Evolutionary conservation across 2,113 vertebrate genomes (phyloP), one percentile per base, ranked within the genome.

Genomic region (Onychorhynchus coronatus): DNA sequence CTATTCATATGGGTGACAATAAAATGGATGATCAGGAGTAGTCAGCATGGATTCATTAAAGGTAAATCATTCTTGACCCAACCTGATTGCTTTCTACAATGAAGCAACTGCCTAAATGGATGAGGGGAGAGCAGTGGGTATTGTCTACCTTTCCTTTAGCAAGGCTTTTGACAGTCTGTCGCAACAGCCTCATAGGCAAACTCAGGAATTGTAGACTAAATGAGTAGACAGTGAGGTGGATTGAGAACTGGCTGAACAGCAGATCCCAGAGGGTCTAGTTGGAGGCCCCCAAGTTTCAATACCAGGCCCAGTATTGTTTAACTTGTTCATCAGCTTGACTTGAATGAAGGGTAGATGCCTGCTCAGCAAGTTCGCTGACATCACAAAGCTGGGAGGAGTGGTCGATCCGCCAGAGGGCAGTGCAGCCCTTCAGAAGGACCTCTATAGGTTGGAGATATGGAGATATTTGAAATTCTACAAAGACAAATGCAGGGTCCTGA

Each of bases 111-210:
- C 24, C 24, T 82, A n/a, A 6, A 39, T 53, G 30, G 5, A 61
- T 41, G 74, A 82, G 16, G 20, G 15, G 15, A 81, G 15, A 74
- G 33, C 46, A 89, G 52, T 28, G 58, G 23, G 8, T 75, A 14
- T n/a, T 68, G 10, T 7, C 16, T n/a, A 3, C 17, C 28, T 42
- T 42, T 19, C 31, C 19, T 66, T 66, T 21, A 66, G 10, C 13
- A 65, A 42, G 39, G 39, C 19, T 65, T 22, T 53, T 0, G 0
- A 46, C 19, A 25, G 4, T 63, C 23, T 52, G 61, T 75, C 53
- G 21, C 12, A n/a, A 1, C 50, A 46, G 21, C 53, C 28, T 67
- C 39, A 20, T 10, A 39, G n/a, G 28, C 39, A 46, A 61, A 67
- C 39, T 46, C 46, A 61, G 39, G 53, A 61, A 31, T 5, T 31